Evolutionary conservation across 2,113 vertebrate species (phyloP), one percentile per base, ranked within the genome.

Genomic region (Polypterus bichir): DNA sequence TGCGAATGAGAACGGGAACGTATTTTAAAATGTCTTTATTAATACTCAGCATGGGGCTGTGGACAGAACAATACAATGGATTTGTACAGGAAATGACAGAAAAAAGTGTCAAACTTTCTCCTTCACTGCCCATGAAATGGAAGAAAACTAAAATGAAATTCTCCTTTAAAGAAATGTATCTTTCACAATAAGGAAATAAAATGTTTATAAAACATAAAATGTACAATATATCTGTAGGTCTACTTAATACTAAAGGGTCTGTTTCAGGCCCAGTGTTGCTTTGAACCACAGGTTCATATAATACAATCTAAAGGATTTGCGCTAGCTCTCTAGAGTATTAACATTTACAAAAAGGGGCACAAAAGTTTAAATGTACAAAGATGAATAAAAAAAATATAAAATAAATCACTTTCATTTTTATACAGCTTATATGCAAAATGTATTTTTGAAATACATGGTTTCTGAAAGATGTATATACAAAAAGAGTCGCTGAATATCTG

Each of bases 11-110:
- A 27, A 27, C 27, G 27, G 27, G 27, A 27, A 27, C 49, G 68
- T 77, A 78, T 78, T 90, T 92, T 88, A 89, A 92, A 94, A 89
- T 76, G 73, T 85, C 88, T 95, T 97, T 95, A 93, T 94, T 96
- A 88, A 89, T 81, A 77, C 91, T 83, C 81, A 80, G 78, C 77
- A 71, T 75, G 77, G 85, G 84, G 82, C 82, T 87, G 80, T 84
- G 80, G 76, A 91, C 88, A 91, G 73, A 79, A 87, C 86, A 81
- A 85, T 82, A 82, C 76, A 82, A 86, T 84, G 89, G 88, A 83
- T 91, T 86, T 81, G 85, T 85, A 81, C 82, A 87, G 87, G 82
- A 88, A 89, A 83, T 63, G 81, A 89, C 87, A 84, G 80, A 78
- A 78, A 84, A 64, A 88, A 87, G 81, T 86, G 84, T 79, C 81